Conservation (phyloP, 2,113 vertebrate species). For the Cynocephalus volans region DNA sequence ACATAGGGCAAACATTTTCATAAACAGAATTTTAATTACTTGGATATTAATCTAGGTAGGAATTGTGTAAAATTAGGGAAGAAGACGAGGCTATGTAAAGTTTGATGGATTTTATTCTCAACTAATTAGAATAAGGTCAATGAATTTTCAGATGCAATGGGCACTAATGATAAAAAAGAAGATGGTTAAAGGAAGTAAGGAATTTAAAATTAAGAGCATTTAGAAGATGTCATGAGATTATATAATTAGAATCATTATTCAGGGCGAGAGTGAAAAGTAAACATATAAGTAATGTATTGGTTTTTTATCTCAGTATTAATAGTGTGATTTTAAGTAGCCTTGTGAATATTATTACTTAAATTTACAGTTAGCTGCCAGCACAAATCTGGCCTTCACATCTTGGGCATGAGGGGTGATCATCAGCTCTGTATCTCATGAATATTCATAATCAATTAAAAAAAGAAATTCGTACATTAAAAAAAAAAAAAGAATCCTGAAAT, state of each 20-base stretch:
- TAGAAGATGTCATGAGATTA: neutral
- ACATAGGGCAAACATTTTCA: neutral
- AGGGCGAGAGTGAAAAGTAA: neutral
- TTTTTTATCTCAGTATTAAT: neutral
- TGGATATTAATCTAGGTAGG: neutral
- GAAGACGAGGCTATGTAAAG: neutral
- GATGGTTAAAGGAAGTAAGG: neutral
- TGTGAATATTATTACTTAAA: constrained; percentile 12
- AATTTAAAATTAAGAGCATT: neutral
- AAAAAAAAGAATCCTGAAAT: neutral
- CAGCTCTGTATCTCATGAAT: too few species aligned
- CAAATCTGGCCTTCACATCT: too few species aligned
- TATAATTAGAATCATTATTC: neutral
- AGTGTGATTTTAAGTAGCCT: neutral
- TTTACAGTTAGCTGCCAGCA: neutral
- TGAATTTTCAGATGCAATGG: neutral
- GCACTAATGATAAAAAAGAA: neutral
- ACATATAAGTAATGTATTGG: neutral
- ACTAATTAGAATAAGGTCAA: neutral
- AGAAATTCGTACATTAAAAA: too few species aligned
- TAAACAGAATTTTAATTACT: neutral
- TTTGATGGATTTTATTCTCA: neutral
- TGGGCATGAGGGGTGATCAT: too few species aligned
- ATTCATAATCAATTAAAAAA: too few species aligned
- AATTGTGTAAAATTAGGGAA: constrained; percentile 10